Evolutionary conservation across 2,113 vertebrate genomes (phyloP).

Genomic region (Plotosus lineatus): DNA sequence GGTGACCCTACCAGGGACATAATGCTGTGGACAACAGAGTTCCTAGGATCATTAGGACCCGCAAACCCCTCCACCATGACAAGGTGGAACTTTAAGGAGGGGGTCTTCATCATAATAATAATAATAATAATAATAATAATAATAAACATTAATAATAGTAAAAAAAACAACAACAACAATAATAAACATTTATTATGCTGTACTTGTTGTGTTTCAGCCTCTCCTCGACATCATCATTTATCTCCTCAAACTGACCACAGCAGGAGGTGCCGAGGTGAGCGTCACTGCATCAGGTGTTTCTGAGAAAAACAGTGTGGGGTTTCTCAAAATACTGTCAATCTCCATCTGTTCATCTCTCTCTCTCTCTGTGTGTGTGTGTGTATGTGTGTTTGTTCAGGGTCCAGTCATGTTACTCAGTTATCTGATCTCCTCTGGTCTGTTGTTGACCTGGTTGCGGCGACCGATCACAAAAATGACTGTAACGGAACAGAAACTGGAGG

Average conservation of each 20-base stretch:
- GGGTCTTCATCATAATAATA: too few species aligned
- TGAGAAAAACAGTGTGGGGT: too few species aligned
- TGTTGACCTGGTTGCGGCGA: conserved; percentile 88
- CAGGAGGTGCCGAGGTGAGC: conserved; percentile 90
- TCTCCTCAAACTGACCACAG: conserved; percentile 92
- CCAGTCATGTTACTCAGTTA: conserved; percentile 91
- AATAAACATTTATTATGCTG: too few species aligned
- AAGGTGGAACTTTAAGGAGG: too few species aligned
- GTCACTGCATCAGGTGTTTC: neutral
- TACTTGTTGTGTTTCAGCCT: conserved; percentile 74
- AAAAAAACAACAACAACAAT: too few species aligned
- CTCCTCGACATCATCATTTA: conserved; percentile 94
- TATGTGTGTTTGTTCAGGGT: conserved; percentile 71
- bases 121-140: too few species aligned
- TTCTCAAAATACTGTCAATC: neutral
- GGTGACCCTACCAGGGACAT: too few species aligned
- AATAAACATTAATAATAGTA: too few species aligned
- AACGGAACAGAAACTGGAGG: conserved; percentile 91
- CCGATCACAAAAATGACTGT: conserved; percentile 96
- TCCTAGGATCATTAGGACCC: too few species aligned
- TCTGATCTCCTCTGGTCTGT: conserved; percentile 87
- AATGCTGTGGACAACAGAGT: too few species aligned
- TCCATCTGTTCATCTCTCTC: neutral
- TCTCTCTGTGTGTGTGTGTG: conserved; percentile 11
- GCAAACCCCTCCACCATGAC: too few species aligned